Evolutionary conservation across 1,140 invertebrate genomes (phyloP), one percentile per base, ranked within the genome.

Genomic region (Elymnias hypermnestra): DNA sequence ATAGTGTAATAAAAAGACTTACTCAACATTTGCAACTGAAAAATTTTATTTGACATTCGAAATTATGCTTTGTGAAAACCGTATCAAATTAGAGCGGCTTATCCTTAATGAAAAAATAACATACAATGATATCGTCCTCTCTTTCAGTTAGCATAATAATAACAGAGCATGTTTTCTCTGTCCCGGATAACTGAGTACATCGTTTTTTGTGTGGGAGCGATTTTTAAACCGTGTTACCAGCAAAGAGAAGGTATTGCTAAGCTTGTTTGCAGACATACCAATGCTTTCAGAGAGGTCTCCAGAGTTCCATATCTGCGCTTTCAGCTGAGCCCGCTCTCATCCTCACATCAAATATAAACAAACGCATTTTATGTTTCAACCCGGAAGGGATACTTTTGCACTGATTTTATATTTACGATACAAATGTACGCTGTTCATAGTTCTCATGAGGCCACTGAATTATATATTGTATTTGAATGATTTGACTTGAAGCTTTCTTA

Each of bases 191-290:
- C 2, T 7, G 13, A 7, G 28, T 15, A 31, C 12, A 15, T 31
- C 23, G 10, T 29, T 13, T 29, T 29, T 13, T 3, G 8, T 8
- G 3, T 12, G 1, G 5, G 14, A 29, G 14, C 8, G 3, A 29
- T 13, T 29, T 13, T 29, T 12, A 15, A 33, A 12, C 38, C 19
- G 13, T 7, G 29, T 12, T 33, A 14, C 12, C 13, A 4, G 7
- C 29, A 59, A 64, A 62, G 58, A 53, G 52, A 56, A 47, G 57
- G 48, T 56, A 54, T 50, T 54, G 55, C 18, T 70, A 76, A 76
- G 63, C 68, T 39, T 72, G 68, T 72, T 76, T 76, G 52, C 46
- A 35, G 44, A 72, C 66, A 75, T 55, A 66, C 59, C 46, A 59
- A 61, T 55, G 69, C 69, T 68, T 53, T 72, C 54, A 72, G 19